These are phyloP conservation scores for Ectropis crepuscularia DNA, from an alignment of 2,888 invertebrate species.

Conservation along the genomic window DNA sequence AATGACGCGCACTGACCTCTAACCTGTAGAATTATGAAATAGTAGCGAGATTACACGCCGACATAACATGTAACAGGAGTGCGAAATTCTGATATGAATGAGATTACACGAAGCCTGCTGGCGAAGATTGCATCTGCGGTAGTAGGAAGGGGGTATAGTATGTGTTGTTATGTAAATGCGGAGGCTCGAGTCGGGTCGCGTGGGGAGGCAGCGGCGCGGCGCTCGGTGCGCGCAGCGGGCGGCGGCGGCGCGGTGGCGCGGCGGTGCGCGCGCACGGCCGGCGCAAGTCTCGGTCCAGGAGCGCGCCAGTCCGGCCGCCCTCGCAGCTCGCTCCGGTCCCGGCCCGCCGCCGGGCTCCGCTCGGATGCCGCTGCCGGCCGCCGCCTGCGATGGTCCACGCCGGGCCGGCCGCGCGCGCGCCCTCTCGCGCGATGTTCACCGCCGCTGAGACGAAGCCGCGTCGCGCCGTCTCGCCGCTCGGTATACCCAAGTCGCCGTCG, in stretches of 20 bases:
- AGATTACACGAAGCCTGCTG: constrained; percentile 27
- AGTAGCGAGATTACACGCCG: constrained; percentile 17
- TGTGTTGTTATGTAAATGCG: constrained; percentile 49
- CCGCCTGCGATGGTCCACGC: constrained; percentile 84
- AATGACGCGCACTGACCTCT: constrained; percentile 50
- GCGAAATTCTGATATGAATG: constrained; percentile 26
- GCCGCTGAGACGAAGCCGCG: constrained; percentile 81
- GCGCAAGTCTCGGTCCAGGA: constrained; percentile 49
- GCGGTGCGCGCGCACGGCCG: constrained; percentile 55
- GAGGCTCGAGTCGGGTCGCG: constrained; percentile 59
- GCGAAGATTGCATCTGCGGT: constrained; percentile 23
- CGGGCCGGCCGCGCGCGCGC: constrained; percentile 84
- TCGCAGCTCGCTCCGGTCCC: constrained; percentile 79
- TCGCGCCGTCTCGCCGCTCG: constrained; percentile 86
- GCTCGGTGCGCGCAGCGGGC: constrained; percentile 21
- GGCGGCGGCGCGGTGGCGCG: constrained; percentile 46
- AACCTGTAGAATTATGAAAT: constrained; percentile 52
- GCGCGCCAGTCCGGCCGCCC: constrained; percentile 76
- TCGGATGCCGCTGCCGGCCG: constrained; percentile 84
- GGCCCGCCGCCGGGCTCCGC: constrained; percentile 80
- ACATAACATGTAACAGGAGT: constrained; percentile 19
- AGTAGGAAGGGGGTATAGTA: constrained; percentile 38
- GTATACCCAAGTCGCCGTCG: constrained; percentile 94
- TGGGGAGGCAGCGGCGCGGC: constrained; percentile 56
- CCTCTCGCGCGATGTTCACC: constrained; percentile 82